A percentile compares a stretch with the other conserved stretches of the same genome.
phyloP scores from a whole-genome alignment of 2,797 vertebrate genomes.

The Sternotherus odoratus region DNA sequence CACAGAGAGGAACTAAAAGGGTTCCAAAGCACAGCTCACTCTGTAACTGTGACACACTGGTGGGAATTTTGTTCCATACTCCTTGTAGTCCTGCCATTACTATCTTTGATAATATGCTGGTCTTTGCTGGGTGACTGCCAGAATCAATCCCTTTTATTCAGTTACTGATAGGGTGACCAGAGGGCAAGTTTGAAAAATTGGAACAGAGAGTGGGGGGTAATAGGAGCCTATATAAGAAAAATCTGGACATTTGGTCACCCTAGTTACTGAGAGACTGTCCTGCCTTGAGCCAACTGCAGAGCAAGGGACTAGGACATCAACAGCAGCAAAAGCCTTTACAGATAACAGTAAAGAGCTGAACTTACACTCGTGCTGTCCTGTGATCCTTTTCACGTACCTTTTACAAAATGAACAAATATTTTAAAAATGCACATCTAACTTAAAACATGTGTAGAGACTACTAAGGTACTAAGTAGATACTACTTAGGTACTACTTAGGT shows the following conservation, averaged over 20 bases:
- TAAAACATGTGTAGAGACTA: neutral
- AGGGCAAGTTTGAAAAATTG: no score
- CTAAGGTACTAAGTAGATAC: neutral
- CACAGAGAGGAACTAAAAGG: neutral
- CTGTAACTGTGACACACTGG: neutral
- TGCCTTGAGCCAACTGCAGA: conserved; percentile 45
- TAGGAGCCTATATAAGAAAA: no score
- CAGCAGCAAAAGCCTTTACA: conserved; percentile 56
- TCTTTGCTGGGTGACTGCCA: neutral
- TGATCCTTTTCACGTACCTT: neutral
- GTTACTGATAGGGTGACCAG: neutral
- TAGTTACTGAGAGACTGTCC: conserved; percentile 37
- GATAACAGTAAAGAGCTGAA: conserved; percentile 26
- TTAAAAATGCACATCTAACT: neutral
- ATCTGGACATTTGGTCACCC: no score
- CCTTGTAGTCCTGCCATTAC: neutral
- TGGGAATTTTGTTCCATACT: conserved; percentile 39
- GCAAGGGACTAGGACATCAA: conserved; percentile 53
- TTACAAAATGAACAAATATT: neutral
- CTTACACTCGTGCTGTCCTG: conserved; percentile 19
- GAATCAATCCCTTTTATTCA: conserved; percentile 65
- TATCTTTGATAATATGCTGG: conserved; percentile 23
- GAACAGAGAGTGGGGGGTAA: no score
- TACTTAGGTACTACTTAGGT: no score
- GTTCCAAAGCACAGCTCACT: neutral